Evolutionary conservation across 2,797 vertebrate genomes (phyloP).

Genomic region (Gastrophryne carolinensis): DNA sequence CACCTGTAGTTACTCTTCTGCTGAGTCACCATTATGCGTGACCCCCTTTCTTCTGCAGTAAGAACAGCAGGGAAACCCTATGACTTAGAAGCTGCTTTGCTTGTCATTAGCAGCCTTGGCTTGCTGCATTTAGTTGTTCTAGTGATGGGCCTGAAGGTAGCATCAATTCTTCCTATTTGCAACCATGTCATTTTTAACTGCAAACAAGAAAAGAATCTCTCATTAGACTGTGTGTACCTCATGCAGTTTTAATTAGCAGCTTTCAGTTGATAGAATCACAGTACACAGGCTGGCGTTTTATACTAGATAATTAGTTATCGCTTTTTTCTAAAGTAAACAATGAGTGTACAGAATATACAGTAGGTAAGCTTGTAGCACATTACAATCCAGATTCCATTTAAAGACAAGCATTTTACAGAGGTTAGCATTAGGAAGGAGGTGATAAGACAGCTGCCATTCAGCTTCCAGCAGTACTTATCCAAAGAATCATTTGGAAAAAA

Average conservation of each 20-base stretch:
- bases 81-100: too few relatives aligned
- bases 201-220: background rate
- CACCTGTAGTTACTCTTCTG: too few relatives aligned
- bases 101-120: too few relatives aligned
- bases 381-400: background rate
- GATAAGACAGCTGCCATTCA: background rate
- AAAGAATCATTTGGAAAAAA: background rate
- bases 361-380: background rate
- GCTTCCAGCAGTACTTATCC: background rate
- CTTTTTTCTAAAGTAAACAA: background rate
- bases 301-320: background rate
- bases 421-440: background rate
- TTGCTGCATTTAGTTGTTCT: too few relatives aligned
- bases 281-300: background rate
- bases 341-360: background rate
- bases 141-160: too few relatives aligned
- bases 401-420: background rate
- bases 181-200: background rate
- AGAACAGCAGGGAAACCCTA: too few relatives aligned
- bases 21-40: too few relatives aligned
- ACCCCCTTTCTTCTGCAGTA: too few relatives aligned
- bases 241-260: slow-evolving; percentile 11
- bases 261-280: slow-evolving; percentile 15
- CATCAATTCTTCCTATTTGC: background rate
- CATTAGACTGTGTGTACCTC: background rate